A percentile compares a stretch with the other conserved stretches of the same genome.
These are phyloP conservation scores for Diarsia brunnea DNA, from an alignment of 2,888 invertebrate species.

Conservation along the genomic window DNA sequence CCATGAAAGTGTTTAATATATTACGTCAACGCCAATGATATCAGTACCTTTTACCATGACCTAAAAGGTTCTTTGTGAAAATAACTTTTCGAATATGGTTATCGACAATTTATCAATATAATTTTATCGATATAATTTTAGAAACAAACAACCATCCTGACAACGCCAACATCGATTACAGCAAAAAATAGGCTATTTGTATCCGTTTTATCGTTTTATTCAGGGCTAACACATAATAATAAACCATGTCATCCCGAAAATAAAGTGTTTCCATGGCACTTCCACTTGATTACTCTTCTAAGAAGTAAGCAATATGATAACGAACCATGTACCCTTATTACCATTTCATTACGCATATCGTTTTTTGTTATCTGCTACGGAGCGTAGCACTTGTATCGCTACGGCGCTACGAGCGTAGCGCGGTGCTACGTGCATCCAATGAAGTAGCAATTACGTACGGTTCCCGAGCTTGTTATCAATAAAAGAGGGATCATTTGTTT, in stretches of 20 bases:
- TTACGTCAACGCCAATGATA: neutral
- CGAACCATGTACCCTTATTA: conserved; percentile 24
- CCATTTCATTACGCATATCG: conserved; percentile 49
- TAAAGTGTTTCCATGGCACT: conserved; percentile 11
- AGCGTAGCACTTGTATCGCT: conserved; percentile 39
- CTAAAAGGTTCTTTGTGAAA: conserved; percentile 4
- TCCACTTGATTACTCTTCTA: conserved; percentile 28
- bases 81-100: conserved; percentile 1
- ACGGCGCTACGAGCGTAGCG: conserved; percentile 50
- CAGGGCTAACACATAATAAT: conserved; percentile 3
- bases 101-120: neutral
- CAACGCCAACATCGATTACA: conserved; percentile 1
- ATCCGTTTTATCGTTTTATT: neutral
- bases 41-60: neutral
- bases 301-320: conserved; percentile 38
- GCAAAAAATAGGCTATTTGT: conserved; percentile 21
- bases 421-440: conserved; percentile 50
- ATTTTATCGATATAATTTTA: neutral
- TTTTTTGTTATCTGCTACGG: conserved; percentile 55
- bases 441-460: conserved; percentile 57
- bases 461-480: conserved; percentile 58
- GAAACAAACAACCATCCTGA: neutral
- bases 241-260: conserved; percentile 17
- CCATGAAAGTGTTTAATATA: conserved; percentile 1
- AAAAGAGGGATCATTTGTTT: conserved; percentile 59